Conservation (phyloP, 2,888 invertebrate genomes). For the Synanthedon tipuliformis region DNA sequence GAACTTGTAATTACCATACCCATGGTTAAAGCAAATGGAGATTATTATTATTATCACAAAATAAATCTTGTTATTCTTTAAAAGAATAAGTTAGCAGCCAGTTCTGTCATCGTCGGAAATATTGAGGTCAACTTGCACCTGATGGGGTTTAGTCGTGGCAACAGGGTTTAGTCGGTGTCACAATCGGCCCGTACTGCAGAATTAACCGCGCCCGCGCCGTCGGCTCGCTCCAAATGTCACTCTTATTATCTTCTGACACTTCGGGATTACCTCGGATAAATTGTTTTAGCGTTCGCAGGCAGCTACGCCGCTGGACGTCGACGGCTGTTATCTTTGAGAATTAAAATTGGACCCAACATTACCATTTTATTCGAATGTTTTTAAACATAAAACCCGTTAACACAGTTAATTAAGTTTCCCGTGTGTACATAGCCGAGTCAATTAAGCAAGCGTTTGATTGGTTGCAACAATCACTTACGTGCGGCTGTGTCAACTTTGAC, state of each 20-base stretch:
- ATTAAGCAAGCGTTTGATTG: constrained; percentile 56
- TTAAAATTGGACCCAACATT: constrained; percentile 39
- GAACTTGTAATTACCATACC: too few relatives aligned
- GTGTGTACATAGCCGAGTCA: constrained; percentile 30
- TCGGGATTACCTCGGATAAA: constrained; percentile 65
- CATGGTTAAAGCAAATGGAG: too few relatives aligned
- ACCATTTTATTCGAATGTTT: constrained; percentile 14
- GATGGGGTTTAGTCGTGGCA: constrained; percentile 58
- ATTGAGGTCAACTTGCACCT: constrained; percentile 33
- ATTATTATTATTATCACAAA: too few relatives aligned
- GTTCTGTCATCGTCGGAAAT: background rate
- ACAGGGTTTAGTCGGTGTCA: constrained; percentile 63
- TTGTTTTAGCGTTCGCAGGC: constrained; percentile 62
- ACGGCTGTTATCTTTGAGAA: constrained; percentile 53
- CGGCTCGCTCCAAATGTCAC: constrained; percentile 61
- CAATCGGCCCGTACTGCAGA: constrained; percentile 59
- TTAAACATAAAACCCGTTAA: constrained; percentile 25
- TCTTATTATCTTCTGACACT: constrained; percentile 68
- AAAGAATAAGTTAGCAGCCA: background rate
- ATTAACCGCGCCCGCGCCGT: constrained; percentile 45
- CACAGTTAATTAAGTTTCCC: constrained; percentile 31
- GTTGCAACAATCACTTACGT: constrained; percentile 62
- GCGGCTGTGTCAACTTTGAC: constrained; percentile 56
- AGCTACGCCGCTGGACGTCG: constrained; percentile 45
- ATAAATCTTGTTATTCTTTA: too few relatives aligned